Evolutionary conservation across 2,888 invertebrate genomes (phyloP).

Genomic region (Diadegma fenestrale): DNA sequence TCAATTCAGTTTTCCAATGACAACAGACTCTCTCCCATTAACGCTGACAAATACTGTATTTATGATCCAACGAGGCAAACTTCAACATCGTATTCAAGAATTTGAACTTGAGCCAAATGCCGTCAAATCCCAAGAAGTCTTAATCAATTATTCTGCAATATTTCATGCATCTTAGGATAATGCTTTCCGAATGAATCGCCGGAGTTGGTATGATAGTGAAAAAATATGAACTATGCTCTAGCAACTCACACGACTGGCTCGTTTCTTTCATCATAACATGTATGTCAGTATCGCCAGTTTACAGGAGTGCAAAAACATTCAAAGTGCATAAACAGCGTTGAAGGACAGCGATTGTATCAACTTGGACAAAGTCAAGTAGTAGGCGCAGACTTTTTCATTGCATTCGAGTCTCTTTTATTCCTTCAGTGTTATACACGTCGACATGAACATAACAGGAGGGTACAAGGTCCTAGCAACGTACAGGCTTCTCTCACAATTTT

Average conservation of each 20-base stretch:
- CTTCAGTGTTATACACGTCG: neutral
- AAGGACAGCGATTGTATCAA: constrained; percentile 35
- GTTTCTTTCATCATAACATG: neutral
- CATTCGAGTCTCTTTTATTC: constrained; percentile 25
- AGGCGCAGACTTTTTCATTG: constrained; percentile 25
- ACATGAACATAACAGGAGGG: constrained; percentile 17
- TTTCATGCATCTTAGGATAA: neutral
- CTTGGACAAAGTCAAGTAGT: constrained; percentile 16
- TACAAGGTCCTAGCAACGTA: constrained; percentile 31
- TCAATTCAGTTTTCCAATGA: too few species aligned
- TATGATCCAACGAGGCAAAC: too few species aligned
- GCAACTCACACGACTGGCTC: neutral
- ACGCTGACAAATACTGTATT: too few species aligned
- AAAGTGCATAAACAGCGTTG: constrained; percentile 29
- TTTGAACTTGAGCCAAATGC: too few species aligned
- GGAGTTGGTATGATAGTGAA: neutral
- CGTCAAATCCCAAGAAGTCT: too few species aligned
- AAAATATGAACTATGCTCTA: neutral
- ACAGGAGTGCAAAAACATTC: constrained; percentile 22
- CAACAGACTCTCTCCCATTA: too few species aligned
- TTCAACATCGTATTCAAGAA: too few species aligned
- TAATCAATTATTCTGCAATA: too few species aligned
- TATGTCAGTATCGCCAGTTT: neutral
- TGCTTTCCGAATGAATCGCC: neutral
- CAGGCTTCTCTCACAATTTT: neutral